Evolutionary conservation across 1,140 invertebrate genomes (phyloP), one percentile per base, ranked within the genome.

Genomic region (Acromyrmex charruanus): DNA sequence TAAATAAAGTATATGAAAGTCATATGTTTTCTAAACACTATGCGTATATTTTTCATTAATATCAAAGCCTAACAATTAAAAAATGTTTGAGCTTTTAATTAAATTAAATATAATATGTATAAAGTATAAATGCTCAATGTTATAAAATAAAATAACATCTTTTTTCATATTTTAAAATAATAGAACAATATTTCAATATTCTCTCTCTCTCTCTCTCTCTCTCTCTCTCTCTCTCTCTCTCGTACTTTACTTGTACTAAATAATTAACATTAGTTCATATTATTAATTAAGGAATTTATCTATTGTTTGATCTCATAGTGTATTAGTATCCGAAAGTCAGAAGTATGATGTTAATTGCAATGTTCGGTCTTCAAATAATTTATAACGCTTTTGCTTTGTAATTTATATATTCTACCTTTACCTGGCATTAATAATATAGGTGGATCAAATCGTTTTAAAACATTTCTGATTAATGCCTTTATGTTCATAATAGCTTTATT

Each of bases 371-470:
- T n/a, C 16, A 90, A 61, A 68, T 90, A 65, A 49, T 16, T 21
- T 49, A 72, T 28, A 21, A 89, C 0, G 44, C 77, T 89, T 53
- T 0, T 25, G 21, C 31, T 65, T 58, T n/a, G 77, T 44, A 89
- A 35, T 18, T 39, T 87, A 18, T 9, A 35, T 25, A 71, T 61
- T 77, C 49, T 87, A 49, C 18, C 39, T 49, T 18, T 63, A 35
- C 0, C 16, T 21, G 0, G 0, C 49, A 44, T 12, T 28, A 87
- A 2, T 31, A 9, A 61, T 71, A 89, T 61, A 10, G 77, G 31
- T 21, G 84, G 88, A 49, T 84, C 21, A 66, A 90, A 90, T 68
- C 85, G 10, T 21, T 35, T 21, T 5, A 90, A 58, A 12, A 90
- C 28, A 12, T 10, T 31, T 59, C 18, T 49, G 16, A 89, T 25